Conservation (phyloP, 2,113 vertebrate genomes). For the Pardalotus punctatus region DNA sequence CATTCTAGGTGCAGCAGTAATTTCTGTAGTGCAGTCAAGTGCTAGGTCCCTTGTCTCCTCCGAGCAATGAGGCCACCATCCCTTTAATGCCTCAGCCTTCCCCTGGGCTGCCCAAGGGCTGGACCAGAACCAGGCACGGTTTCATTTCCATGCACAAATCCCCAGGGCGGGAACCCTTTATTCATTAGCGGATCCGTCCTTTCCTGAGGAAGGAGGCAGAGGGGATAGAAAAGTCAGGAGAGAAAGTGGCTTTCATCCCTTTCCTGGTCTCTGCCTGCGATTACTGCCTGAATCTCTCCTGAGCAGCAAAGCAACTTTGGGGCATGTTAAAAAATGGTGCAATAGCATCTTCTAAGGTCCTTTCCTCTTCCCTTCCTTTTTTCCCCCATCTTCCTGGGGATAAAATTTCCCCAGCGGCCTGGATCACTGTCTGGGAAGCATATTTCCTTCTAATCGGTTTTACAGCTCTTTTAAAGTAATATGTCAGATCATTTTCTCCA, state of each 20-base stretch:
- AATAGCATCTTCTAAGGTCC: not conserved
- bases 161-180: conserved; percentile 23
- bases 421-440: conserved; percentile 75
- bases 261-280: not conserved
- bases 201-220: not conserved
- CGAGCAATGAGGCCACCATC: conserved; percentile 77
- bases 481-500: conserved; percentile 84
- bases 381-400: not conserved
- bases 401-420: conserved; percentile 56
- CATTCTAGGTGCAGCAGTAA: conserved; percentile 84
- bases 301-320: not conserved
- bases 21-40: conserved; percentile 84
- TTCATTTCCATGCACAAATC: conserved; percentile 73
- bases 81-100: conserved; percentile 72
- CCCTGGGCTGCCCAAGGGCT: conserved; percentile 70
- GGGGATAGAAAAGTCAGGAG: not conserved
- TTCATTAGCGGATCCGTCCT: conserved; percentile 67
- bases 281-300: not conserved
- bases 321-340: not conserved
- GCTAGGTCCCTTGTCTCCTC: conserved; percentile 78
- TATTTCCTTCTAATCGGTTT: conserved; percentile 84
- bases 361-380: not conserved
- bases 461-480: conserved; percentile 85
- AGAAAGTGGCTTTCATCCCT: not conserved
- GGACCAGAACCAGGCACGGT: not conserved